Evolutionary conservation across 2,888 invertebrate genomes (phyloP), one percentile per base, ranked within the genome.

Genomic region (Calameuta filiformis): DNA sequence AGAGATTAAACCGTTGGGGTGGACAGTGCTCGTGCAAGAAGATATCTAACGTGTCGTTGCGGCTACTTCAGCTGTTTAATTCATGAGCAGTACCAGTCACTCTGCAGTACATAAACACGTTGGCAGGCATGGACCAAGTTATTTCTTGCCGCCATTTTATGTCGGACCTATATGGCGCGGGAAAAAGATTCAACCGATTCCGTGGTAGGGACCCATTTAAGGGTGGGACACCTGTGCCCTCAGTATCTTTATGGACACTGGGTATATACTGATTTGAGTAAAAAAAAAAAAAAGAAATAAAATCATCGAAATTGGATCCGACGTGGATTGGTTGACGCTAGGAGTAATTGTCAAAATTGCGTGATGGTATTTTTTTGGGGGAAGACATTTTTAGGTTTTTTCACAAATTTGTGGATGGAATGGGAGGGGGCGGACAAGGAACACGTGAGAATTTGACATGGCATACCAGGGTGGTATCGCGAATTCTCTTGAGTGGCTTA

Each of bases 51-150:
- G 87, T 86, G 88, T 88, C 86, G 85, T 86, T 86, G 84, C 83
- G 82, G 83, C 84, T 85, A 83, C 82, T 83, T 78, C 81, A 79
- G 81, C 87, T 89, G 86, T 89, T 89, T 89, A 89, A 89, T 90
- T 89, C 89, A 89, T 89, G 89, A 89, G 87, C 76, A 73, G 56
- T 56, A 56, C 9, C 56, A 9, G 23, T 9, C 23, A 56, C 56
- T 56, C 6, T 9, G 23, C 56, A 56, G 56, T 23, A 56, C 9
- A 56, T 23, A 23, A 56, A 56, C 56, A 56, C 56, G 56, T 23
- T 56, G 56, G 56, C 23, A 23, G 56, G 56, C 23, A 23, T 71
- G 34, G 33, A 34, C 71, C 71, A 11, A 71, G 34, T 71, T 23
- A 34, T 71, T 71, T 71, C 30, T 71, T 71, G 33, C 71, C 71